These are phyloP conservation scores for Crocodylus rhombifer DNA, from an alignment of 2,797 vertebrate species.

Conservation along the genomic window DNA sequence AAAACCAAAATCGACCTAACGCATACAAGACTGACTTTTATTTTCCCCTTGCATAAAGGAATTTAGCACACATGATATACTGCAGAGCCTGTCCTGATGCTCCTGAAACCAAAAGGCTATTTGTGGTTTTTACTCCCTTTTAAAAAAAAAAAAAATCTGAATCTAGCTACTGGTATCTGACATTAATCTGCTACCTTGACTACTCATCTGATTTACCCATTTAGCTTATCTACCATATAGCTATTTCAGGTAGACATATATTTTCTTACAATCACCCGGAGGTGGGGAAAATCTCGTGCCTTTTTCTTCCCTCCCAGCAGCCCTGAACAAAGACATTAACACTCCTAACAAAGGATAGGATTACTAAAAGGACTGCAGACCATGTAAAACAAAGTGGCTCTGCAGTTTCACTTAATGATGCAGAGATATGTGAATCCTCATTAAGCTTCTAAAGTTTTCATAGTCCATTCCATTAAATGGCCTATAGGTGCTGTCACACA, in stretches of 20 bases:
- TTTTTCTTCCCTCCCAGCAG: not conserved
- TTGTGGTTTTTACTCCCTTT: not conserved
- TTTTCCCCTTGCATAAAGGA: slow-evolving; percentile 32
- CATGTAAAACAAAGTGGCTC: not conserved
- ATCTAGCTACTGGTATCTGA: not conserved
- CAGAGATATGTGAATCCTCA: not conserved
- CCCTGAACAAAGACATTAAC: not conserved
- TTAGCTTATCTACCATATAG: not conserved
- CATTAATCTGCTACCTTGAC: not conserved
- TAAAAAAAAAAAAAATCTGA: not conserved
- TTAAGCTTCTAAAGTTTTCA: not conserved
- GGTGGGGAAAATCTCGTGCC: not conserved
- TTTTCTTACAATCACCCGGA: not conserved
- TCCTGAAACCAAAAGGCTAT: slow-evolving; percentile 30
- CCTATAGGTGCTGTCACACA: not conserved
- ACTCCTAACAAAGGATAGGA: not conserved
- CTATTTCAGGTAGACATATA: not conserved
- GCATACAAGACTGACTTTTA: slow-evolving; percentile 60
- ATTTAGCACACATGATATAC: slow-evolving; percentile 38
- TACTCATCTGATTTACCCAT: fast-evolving
- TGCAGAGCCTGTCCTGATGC: not conserved
- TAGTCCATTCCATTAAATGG: not conserved
- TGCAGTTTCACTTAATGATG: slow-evolving; percentile 24
- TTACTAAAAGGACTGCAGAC: not conserved
- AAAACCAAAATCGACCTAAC: slow-evolving; percentile 70